Evolutionary conservation across 2,797 vertebrate genomes (phyloP).

Genomic region (Melanotaenia parkinsoni): DNA sequence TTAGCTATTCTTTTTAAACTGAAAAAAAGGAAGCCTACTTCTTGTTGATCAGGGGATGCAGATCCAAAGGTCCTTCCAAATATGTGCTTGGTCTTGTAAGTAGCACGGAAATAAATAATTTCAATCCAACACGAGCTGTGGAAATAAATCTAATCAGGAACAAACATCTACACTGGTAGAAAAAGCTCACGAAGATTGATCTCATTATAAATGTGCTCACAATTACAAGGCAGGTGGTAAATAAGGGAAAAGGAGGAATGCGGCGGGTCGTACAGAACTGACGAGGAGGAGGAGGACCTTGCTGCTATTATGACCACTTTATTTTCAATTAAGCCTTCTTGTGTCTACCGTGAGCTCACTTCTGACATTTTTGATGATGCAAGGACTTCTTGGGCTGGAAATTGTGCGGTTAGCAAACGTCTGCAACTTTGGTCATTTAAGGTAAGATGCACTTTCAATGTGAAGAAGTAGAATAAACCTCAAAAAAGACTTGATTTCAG

Average conservation of each 20-base stretch:
- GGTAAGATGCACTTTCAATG: constrained; percentile 48
- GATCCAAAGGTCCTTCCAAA: constrained; percentile 25
- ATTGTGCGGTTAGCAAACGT: constrained; percentile 81
- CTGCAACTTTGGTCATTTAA: constrained; percentile 76
- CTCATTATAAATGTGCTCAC: constrained; percentile 54
- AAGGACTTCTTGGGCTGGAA: constrained; percentile 75
- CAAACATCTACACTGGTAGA: constrained; percentile 26
- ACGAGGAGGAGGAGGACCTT: constrained; percentile 31
- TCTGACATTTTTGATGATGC: constrained; percentile 81
- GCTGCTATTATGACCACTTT: constrained; percentile 79
- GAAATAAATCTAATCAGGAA: constrained; percentile 11
- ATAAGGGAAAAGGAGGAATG: constrained; percentile 41
- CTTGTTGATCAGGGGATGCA: constrained; percentile 17
- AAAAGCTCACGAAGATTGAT: constrained; percentile 65
- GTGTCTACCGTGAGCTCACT: constrained; percentile 66
- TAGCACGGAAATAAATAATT: constrained; percentile 1
- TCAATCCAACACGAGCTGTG: constrained; percentile 22
- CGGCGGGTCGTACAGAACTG: constrained; percentile 21
- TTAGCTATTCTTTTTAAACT: neutral
- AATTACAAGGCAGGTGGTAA: constrained; percentile 65
- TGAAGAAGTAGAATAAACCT: constrained; percentile 1
- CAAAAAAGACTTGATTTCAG: neutral
- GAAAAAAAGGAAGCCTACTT: constrained; percentile 59
- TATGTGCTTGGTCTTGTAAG: neutral
- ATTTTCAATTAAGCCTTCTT: constrained; percentile 80